Percentiles rank a stretch among this genome's conserved stretches.
These are phyloP conservation scores for Gila orcuttii DNA, from an alignment of 2,113 vertebrate genomes.

Conservation along the genomic window DNA sequence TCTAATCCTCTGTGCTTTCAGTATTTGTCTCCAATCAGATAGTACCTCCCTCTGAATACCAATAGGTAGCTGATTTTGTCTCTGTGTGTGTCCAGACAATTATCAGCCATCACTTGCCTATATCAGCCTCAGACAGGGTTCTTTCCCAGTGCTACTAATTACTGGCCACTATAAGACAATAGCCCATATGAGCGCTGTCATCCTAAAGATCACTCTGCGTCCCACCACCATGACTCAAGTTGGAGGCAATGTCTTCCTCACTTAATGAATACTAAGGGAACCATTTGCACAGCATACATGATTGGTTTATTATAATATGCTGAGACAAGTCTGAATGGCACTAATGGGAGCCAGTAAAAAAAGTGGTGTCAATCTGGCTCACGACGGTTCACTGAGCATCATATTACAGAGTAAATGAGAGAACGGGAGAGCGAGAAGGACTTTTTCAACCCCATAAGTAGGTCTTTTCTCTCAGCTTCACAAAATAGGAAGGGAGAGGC, in stretches of 20 bases:
- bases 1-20: conserved; percentile 53
- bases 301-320: conserved; percentile 78
- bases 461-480: conserved; percentile 58
- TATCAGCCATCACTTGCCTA: conserved; percentile 41
- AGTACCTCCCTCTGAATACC: conserved; percentile 44
- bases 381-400: conserved; percentile 72
- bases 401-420: conserved; percentile 73
- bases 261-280: conserved; percentile 49
- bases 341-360: conserved; percentile 72
- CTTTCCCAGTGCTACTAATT: conserved; percentile 10
- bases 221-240: neutral
- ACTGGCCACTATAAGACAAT: conserved; percentile 38
- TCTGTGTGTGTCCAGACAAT: conserved; percentile 42
- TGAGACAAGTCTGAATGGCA: conserved; percentile 73
- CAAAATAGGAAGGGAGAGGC: conserved; percentile 20
- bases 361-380: conserved; percentile 74
- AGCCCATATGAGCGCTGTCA: conserved; percentile 29
- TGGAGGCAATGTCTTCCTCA: conserved; percentile 33
- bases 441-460: conserved; percentile 64
- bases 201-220: conserved; percentile 20
- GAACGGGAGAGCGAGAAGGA: conserved; percentile 29
- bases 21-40: conserved; percentile 50
- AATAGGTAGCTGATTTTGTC: conserved; percentile 30
- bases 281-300: conserved; percentile 69
- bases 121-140: conserved; percentile 6